Conservation (phyloP, 2,888 invertebrate genomes). For the Acleris emargana region DNA sequence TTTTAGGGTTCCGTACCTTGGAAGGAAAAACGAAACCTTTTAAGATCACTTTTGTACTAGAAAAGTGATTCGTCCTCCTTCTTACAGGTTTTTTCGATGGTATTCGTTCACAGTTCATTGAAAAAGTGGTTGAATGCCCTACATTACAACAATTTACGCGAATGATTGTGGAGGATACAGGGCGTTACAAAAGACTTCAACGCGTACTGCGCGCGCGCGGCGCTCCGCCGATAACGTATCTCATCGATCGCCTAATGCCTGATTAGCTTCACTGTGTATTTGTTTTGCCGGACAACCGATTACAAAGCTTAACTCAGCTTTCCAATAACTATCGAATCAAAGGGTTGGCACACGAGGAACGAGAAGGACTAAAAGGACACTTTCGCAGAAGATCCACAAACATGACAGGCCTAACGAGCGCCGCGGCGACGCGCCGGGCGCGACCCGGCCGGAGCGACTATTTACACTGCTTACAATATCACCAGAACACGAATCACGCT, state of each 20-base stretch:
- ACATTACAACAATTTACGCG: background rate
- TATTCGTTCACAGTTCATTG: too few relatives aligned
- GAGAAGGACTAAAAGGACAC: conserved; percentile 70
- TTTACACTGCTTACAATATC: conserved; percentile 73
- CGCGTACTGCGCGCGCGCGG: conserved; percentile 64
- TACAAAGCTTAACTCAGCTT: conserved; percentile 20
- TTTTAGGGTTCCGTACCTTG: too few relatives aligned
- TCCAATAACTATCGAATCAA: conserved; percentile 20
- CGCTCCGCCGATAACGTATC: conserved; percentile 62
- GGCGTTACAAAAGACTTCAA: conserved; percentile 74
- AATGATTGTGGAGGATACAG: conserved; percentile 1
- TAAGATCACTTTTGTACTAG: too few relatives aligned
- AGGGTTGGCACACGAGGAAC: conserved; percentile 63
- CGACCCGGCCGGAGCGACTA: conserved; percentile 64
- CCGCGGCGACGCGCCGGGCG: conserved; percentile 69
- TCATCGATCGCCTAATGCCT: conserved; percentile 68
- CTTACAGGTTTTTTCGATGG: too few relatives aligned
- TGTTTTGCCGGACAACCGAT: conserved; percentile 55
- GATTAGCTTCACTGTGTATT: conserved; percentile 51
- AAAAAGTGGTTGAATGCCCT: too few relatives aligned
- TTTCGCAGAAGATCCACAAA: conserved; percentile 66
- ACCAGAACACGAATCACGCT: conserved; percentile 77
- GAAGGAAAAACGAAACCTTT: too few relatives aligned
- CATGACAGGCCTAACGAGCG: conserved; percentile 70
- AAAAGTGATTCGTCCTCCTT: too few relatives aligned